Conservation (phyloP, 2,113 vertebrate genomes). For the Mungos mungo region DNA sequence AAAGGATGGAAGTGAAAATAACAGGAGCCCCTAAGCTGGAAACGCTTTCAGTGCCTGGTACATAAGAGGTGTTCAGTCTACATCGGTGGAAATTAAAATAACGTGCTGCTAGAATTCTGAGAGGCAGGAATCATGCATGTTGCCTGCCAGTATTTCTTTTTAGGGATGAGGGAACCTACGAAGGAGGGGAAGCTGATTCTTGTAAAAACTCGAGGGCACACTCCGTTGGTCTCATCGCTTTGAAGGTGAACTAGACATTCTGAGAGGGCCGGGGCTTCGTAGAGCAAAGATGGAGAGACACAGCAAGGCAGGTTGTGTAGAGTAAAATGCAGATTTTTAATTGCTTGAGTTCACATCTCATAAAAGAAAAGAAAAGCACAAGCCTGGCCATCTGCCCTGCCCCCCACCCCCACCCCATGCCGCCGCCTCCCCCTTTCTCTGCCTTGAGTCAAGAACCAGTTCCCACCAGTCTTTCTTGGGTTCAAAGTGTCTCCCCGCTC, state of each 20-base stretch:
- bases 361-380: slow-evolving; percentile 64
- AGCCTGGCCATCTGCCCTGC: background rate
- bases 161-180: background rate
- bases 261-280: background rate
- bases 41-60: background rate
- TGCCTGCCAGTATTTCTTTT: background rate
- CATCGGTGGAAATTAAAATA: background rate
- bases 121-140: background rate
- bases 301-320: background rate
- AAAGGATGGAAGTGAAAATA: background rate
- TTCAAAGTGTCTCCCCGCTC: slow-evolving; percentile 73
- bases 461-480: slow-evolving; percentile 63
- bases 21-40: background rate
- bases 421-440: background rate
- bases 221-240: background rate
- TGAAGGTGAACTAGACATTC: background rate
- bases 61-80: background rate
- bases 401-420: background rate
- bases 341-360: slow-evolving; percentile 72
- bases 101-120: background rate
- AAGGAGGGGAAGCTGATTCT: background rate
- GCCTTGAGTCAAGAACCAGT: slow-evolving; percentile 72
- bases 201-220: background rate
- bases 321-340: slow-evolving; percentile 65
- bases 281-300: background rate